These are phyloP conservation scores for Macrophya annulata DNA, from an alignment of 2,888 invertebrate species.

Conservation along the genomic window DNA sequence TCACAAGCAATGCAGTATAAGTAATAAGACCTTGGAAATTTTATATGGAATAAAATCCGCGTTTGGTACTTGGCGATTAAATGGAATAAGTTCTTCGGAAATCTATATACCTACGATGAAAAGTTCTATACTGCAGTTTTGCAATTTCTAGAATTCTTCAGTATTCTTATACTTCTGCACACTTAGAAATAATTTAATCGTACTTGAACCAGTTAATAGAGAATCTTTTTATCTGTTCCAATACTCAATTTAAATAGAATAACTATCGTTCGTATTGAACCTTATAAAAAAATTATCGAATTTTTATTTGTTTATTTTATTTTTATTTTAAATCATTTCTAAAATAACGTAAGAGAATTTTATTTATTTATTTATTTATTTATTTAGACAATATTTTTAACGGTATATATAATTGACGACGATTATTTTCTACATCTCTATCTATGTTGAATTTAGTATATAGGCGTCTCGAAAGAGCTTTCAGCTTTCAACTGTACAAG, in stretches of 20 bases:
- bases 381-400: background rate
- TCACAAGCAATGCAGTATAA: background rate
- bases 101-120: background rate
- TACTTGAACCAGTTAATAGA: background rate
- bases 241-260: background rate
- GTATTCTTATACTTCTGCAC: too few species aligned
- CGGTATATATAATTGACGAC: background rate
- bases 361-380: too few species aligned
- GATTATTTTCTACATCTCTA: background rate
- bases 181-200: background rate
- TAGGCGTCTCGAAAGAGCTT: background rate
- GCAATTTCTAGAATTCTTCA: too few species aligned
- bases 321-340: background rate
- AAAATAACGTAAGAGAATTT: too few species aligned
- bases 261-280: too few species aligned
- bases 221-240: background rate
- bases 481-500: background rate
- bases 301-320: background rate
- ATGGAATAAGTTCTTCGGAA: slow-evolving; percentile 1
- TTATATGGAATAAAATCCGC: background rate
- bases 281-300: background rate
- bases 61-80: background rate
- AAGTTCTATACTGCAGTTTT: background rate
- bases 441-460: background rate
- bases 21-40: background rate